phyloP scores from a whole-genome alignment of 2,113 vertebrate species.

The Callipepla californica region DNA sequence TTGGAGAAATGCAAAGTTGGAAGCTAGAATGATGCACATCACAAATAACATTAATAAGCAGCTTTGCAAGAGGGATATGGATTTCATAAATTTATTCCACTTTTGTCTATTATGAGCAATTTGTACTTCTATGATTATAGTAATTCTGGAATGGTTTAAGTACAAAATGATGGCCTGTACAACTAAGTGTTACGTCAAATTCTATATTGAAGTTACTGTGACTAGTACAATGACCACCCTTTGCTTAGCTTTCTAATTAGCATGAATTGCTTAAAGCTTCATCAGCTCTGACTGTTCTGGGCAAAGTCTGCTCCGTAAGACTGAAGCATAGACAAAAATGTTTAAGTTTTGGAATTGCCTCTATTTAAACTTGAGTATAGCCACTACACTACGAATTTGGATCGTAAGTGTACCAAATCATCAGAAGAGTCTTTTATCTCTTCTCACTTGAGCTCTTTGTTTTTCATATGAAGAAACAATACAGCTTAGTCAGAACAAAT shows the following conservation, averaged over 20 bases:
- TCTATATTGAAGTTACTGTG: background rate
- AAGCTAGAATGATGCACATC: background rate
- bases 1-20: background rate
- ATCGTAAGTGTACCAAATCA: background rate
- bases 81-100: background rate
- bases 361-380: background rate
- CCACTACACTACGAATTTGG: background rate
- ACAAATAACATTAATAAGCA: background rate
- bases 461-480: background rate
- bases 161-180: background rate
- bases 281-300: background rate
- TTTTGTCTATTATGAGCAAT: background rate
- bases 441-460: background rate
- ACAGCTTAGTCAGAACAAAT: background rate
- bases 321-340: background rate
- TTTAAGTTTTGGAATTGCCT: background rate
- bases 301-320: accelerated
- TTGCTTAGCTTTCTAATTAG: background rate
- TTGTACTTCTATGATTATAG: background rate
- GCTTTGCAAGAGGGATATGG: background rate
- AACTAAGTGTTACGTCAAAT: background rate
- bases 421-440: background rate
- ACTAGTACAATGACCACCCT: background rate
- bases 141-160: background rate
- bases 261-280: background rate